Base-by-base conservation (phyloP, 2,113 vertebrate species). In the Trochalopteron elliotii region DNA sequence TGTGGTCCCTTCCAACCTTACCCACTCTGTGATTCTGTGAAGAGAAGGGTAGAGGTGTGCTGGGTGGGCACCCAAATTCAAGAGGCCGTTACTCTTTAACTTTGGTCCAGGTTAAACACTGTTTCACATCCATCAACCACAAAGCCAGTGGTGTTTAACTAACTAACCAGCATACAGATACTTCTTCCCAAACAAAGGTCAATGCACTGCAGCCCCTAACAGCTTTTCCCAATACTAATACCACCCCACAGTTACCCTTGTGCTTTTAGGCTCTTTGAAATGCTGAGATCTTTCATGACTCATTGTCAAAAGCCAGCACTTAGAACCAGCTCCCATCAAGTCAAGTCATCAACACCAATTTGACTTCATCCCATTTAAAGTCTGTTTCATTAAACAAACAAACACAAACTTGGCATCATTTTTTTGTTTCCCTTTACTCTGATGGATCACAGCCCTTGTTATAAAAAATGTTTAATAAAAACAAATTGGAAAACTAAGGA, bases 401-500 rank as follows among this genome's bases (percentile, higher is more conserved):
- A 59, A 86, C 40, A 75, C 22, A 91, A 88, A 61, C 49, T 79
- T 86, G 83, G 71, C 93, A 69, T 42, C 0, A 19, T 35, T 56
- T 83, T 40, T 94, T 84, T 94, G 71, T 80, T 96, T 94, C 50
- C 5, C 1, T 81, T 94, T 93, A 87, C 35, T 80, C 49, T 50
- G 81, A 84, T 75, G 78, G 61, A 93, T 77, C 3, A 1, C 75
- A 93, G 67, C 56, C 71, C 67, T 69, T 81, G 67, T 59, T 77
- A 77, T 39, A 76, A 96, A 96, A 93, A 80, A 69, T 40, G 31
- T 52, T 88, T 93, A 95, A 87, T 91, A 93, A 86, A 89, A 94
- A 86, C 75, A 93, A 93, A 92, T 77, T 44, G 4, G 60, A 90
- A 96, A 96, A 83, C 42, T 79, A 85, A 94, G 85, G 79, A 96